Base-by-base conservation (phyloP, 1,140 invertebrate genomes). In the Drosophila arawakana region DNA sequence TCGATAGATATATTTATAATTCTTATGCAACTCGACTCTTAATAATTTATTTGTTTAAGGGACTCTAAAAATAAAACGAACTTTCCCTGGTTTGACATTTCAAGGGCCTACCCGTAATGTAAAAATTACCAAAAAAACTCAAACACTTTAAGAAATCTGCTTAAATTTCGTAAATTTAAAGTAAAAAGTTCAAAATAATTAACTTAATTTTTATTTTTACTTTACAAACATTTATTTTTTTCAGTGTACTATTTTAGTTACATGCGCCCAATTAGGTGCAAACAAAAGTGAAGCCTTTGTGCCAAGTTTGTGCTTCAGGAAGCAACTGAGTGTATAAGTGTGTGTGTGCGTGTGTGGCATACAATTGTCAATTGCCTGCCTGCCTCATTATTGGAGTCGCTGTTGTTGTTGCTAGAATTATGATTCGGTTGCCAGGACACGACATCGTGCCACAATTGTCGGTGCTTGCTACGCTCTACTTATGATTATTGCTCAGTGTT, bases 311-410 rank as follows among this genome's bases (percentile, higher is more conserved):
- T 8, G 50, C 50, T 10, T 6, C 7, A 50, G 15, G 8, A 50
- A n/a, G 49, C 6, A 18, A n/a, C 30, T 54, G 41, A 39, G 60
- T 41, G 30, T 11, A 30, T 60, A 35, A 15, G 21, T 65, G 41
- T 46, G 25, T 37, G 46, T 49, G 41, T 43, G 61, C 11, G 54
- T 37, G 52, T 55, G 35, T 66, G 62, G n/a, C 41, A 59, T 57
- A 57, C 78, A 80, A 76, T 76, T 81, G 79, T 44, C 79, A 77
- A 77, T 61, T 75, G 82, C 5, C 57, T 39, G 25, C 46, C 44
- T 43, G 60, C 67, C 82, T 85, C 83, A 85, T 85, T 85, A 85
- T 63, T 73, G 80, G 76, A 86, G 65, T 61, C 50, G 35, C 60
- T 54, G 54, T 52, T 35, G 57, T 54, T 43, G 43, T 54, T 54